Conservation (phyloP, 1,140 invertebrate species). For the Lordiphosa stackelbergi region DNA sequence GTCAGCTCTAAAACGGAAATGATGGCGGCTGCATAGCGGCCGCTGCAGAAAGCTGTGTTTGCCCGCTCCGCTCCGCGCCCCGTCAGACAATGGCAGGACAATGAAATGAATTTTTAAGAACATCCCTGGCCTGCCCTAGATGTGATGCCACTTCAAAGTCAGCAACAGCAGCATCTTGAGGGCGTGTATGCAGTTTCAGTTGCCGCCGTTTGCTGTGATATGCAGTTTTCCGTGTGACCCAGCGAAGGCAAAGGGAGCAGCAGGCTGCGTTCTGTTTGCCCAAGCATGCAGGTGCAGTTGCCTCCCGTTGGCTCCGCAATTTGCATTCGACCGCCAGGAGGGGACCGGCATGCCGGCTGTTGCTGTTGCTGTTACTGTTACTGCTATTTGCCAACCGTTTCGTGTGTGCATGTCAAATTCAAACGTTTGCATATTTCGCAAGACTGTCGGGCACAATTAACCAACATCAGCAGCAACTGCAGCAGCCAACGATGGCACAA, state of each 20-base stretch:
- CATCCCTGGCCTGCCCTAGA: slow-evolving; percentile 52
- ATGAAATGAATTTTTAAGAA: slow-evolving; percentile 75
- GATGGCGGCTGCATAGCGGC: slow-evolving; percentile 63
- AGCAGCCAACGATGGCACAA: slow-evolving; percentile 44
- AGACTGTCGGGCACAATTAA: slow-evolving; percentile 72
- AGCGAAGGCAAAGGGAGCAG: slow-evolving; percentile 13
- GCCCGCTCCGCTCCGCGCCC: slow-evolving; percentile 41
- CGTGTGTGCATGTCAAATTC: slow-evolving; percentile 73
- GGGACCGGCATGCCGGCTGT: slow-evolving; percentile 46
- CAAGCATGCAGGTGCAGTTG: slow-evolving; percentile 66
- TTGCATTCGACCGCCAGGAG: slow-evolving; percentile 44
- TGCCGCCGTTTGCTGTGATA: slow-evolving; percentile 49
- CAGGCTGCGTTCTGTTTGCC: slow-evolving; percentile 62
- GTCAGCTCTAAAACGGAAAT: slow-evolving; percentile 72
- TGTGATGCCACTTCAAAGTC: slow-evolving; percentile 72
- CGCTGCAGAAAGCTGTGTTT: slow-evolving; percentile 70
- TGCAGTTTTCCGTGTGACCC: slow-evolving; percentile 51
- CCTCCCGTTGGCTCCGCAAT: slow-evolving; percentile 48
- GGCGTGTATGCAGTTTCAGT: slow-evolving; percentile 18
- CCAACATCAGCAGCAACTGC: slow-evolving; percentile 52
- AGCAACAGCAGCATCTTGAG: slow-evolving; percentile 58
- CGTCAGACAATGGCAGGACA: slow-evolving; percentile 69
- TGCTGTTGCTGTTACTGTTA: slow-evolving; percentile 41
- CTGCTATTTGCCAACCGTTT: slow-evolving; percentile 68
- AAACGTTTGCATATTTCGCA: slow-evolving; percentile 73